These are phyloP conservation scores for Asarcornis scutulata DNA, from an alignment of 2,113 vertebrate species.

Conservation along the genomic window DNA sequence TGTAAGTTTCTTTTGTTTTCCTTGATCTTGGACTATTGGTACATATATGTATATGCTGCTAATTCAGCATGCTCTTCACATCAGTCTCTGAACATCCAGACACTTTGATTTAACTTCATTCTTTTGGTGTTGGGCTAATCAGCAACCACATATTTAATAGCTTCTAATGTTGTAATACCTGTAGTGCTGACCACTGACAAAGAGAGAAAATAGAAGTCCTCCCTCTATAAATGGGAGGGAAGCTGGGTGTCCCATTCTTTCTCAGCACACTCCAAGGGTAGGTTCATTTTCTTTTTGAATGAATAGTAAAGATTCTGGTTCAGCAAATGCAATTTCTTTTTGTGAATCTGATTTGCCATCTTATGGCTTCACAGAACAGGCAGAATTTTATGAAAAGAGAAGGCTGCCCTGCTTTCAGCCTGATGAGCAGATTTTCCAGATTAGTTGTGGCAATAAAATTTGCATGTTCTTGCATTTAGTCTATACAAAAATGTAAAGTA, in stretches of 20 bases:
- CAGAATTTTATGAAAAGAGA: neutral
- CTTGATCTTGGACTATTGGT: neutral
- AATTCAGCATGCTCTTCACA: neutral
- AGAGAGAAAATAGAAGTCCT: neutral
- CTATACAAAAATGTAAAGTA: neutral
- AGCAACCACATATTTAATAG: neutral
- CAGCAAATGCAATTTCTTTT: neutral
- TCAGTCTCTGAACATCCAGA: neutral
- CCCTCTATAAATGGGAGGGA: neutral
- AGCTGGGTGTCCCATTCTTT: neutral
- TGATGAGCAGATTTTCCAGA: neutral
- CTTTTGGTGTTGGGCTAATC: neutral
- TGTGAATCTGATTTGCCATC: neutral
- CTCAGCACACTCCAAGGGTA: neutral
- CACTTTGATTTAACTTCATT: neutral
- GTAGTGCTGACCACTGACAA: neutral
- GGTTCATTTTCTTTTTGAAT: neutral
- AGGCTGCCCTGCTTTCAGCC: neutral
- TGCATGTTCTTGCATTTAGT: neutral
- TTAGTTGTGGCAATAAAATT: neutral
- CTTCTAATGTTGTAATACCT: neutral
- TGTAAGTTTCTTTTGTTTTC: neutral
- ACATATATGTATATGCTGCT: neutral
- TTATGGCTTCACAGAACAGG: neutral
- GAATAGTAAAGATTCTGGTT: neutral